Base-by-base conservation (phyloP, 2,797 vertebrate species). In the Eurystomus glaucurus region DNA sequence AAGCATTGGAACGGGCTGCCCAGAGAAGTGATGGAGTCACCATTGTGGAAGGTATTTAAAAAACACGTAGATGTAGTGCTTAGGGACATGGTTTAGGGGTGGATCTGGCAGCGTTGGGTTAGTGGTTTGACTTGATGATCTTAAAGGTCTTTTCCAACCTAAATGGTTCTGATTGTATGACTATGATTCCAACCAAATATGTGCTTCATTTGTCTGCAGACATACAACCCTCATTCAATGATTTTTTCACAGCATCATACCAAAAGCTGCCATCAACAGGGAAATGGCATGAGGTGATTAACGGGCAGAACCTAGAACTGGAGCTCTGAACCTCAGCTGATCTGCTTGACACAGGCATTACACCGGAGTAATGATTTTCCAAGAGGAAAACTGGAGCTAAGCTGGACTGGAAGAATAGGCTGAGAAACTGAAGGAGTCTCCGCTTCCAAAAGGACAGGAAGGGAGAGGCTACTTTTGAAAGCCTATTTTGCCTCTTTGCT, bases 361-460 rank as follows among this genome's bases (percentile, higher is more conserved):
- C 33, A 85, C 10, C 26, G 25, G 41, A 81, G 54, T 31, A 70
- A 41, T 14, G 11, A 57, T 41, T 31, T 70, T 91, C n/a, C 58
- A 81, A 45, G 52, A 45, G 57, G 72, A 77, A 92, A 94, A 71
- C 66, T 29, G 76, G 46, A 81, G 51, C 18, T 85, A 46, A 66
- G 9, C 35, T 55, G 4, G 22, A 8, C 35, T 71, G 54, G n/a
- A 80, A 60, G 26, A 51, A 76, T 11, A 13, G 60, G 21, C 35
- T 75, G 12, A 81, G 58, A 66, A 86, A 88, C 19, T 3, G 5
- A 48, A 74, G 12, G 9, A 91, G n/a, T 22, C 43, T 94, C 41
- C 25, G 51, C 11, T 50, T 51, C 37, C 37, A 23, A 35, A 85
- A 71, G 33, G 19, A 55, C 28, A 51, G 35, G 74, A 75, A 69